Evolutionary conservation across 2,113 vertebrate genomes (phyloP), one percentile per base, ranked within the genome.

Genomic region (Corydoras sp.): DNA sequence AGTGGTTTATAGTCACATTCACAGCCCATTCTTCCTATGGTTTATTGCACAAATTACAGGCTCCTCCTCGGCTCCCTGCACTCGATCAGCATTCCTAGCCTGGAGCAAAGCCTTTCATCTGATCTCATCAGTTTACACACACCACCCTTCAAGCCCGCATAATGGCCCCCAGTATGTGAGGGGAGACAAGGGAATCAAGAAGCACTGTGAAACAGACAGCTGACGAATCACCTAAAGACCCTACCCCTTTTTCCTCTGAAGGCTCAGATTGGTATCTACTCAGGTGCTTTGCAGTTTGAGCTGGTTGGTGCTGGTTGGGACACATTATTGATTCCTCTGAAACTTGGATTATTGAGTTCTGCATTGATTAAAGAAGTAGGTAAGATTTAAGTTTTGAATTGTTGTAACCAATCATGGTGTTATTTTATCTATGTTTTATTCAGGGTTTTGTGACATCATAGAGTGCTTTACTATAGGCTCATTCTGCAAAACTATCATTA

Each of bases 101-200:
- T 66, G 68, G 53, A 77, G 85, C 83, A 67, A 80, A 70, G 35
- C 73, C 81, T 87, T 86, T 88, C 79, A 87, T 85, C 83, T 83
- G 18, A 48, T 18, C 55, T 62, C 48, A 65, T 75, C 53, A 79
- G 68, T 59, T 73, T 12, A 54, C 56, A 62, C 63, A 77, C 24
- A 50, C 68, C 65, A 54, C 53, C 75, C 72, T 77, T 77, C 70
- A 50, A 15, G 75, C 69, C 78, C 72, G 68, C 79, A 65, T 73
- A 77, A 79, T 78, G 62, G 67, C 59, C 50, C 49, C 43, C 18
- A 62, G 31, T 64, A 54, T 77, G 61, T 49, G 56, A 43, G 62
- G 58, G 69, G 58, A 75, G 62, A 51, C 31, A 51, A 50, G 62
- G 29, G 9, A 49, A 48, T 65, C 15, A 24, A 68, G 32, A 59